Percentiles rank a stretch among this genome's conserved stretches.
Conservation (phyloP, 2,888 invertebrate species). For the Cheilosia pagana region DNA sequence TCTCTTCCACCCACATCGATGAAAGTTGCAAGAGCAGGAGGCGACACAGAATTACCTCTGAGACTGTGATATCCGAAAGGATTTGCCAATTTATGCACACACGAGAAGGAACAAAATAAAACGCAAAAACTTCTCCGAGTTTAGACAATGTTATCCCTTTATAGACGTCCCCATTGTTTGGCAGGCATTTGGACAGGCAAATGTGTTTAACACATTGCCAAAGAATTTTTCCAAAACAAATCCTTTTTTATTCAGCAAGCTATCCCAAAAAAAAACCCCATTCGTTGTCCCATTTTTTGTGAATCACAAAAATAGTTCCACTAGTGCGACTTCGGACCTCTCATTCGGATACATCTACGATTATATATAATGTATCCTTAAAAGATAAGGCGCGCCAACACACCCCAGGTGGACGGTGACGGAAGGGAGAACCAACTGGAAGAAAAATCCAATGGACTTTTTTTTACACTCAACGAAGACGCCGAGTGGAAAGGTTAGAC, state of each 20-base stretch:
- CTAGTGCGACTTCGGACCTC: constrained; percentile 13
- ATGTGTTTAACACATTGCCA: constrained; percentile 73
- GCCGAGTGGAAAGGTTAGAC: constrained; percentile 54
- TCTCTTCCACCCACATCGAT: constrained; percentile 16
- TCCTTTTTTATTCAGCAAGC: constrained; percentile 26
- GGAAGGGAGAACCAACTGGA: constrained; percentile 1
- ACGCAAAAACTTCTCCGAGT: constrained; percentile 51
- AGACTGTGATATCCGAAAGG: constrained; percentile 52
- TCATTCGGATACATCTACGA: constrained; percentile 14
- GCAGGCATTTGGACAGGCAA: constrained; percentile 70
- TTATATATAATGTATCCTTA: constrained; percentile 14
- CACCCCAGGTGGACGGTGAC: constrained; percentile 50
- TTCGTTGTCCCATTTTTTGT: constrained; percentile 30
- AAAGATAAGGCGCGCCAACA: constrained; percentile 40
- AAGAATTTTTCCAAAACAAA: constrained; percentile 65
- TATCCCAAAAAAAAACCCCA: not conserved
- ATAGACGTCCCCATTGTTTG: constrained; percentile 62
- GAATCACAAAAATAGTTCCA: constrained; percentile 48
- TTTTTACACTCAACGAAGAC: constrained; percentile 22
- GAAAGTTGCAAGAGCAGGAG: not conserved
- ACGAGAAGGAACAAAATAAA: constrained; percentile 20
- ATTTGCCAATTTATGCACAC: constrained; percentile 62
- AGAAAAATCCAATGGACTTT: constrained; percentile 31
- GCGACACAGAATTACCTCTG: constrained; percentile 38
- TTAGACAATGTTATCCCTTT: constrained; percentile 64